phyloP scores from a whole-genome alignment of 2,888 invertebrate species.

The Isotomurus palustris region DNA sequence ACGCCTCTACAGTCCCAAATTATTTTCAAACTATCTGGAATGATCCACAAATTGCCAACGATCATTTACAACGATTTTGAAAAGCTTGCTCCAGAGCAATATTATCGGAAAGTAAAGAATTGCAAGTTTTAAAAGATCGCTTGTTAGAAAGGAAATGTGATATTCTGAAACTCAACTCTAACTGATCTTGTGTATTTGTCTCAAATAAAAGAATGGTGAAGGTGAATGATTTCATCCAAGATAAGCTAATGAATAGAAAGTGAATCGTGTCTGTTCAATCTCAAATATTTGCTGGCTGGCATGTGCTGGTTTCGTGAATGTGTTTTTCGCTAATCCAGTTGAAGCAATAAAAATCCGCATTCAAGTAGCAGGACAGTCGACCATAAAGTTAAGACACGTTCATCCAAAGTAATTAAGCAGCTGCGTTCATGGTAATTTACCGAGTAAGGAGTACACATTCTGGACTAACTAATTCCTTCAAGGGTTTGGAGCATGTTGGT shows the following conservation, averaged over 20 bases:
- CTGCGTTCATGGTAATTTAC: slow-evolving; percentile 58
- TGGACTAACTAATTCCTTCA: no score
- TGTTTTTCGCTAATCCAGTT: slow-evolving; percentile 60
- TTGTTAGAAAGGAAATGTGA: no score
- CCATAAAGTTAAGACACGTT: no score
- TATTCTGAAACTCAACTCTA: not conserved
- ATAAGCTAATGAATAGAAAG: slow-evolving; percentile 52
- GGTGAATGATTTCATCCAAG: slow-evolving; percentile 57
- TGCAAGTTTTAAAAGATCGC: slow-evolving; percentile 14
- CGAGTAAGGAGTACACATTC: no score
- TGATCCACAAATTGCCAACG: slow-evolving; percentile 51
- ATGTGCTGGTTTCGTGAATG: slow-evolving; percentile 53
- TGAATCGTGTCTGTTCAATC: slow-evolving; percentile 53
- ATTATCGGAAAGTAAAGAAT: slow-evolving; percentile 51
- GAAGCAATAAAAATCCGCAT: slow-evolving; percentile 61
- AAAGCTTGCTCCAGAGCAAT: slow-evolving; percentile 53
- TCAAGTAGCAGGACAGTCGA: slow-evolving; percentile 58
- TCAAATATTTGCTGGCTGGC: slow-evolving; percentile 58
- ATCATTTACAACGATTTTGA: slow-evolving; percentile 53
- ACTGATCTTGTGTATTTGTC: not conserved
- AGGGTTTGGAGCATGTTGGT: slow-evolving; percentile 58
- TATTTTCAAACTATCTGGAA: slow-evolving; percentile 49
- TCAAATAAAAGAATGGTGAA: no score
- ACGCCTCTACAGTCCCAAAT: slow-evolving; percentile 58
- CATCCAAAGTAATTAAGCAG: no score